Conservation (phyloP, 1,140 invertebrate genomes). For the Sarcophaga bullata region DNA sequence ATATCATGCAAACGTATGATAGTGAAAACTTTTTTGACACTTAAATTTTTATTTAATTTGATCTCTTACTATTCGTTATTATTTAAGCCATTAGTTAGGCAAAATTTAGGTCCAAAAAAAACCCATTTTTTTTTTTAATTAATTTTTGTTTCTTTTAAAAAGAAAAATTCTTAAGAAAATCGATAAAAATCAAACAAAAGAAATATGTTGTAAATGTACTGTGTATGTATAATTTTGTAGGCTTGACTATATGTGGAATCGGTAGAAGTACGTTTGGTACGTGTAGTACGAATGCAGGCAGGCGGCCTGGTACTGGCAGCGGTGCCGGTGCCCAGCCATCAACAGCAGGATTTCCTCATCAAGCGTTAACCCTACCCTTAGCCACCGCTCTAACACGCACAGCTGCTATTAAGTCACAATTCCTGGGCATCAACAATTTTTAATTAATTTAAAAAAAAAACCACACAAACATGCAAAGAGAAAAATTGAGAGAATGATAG, state of each 20-base stretch:
- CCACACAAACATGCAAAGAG: conserved; percentile 32
- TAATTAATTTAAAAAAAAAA: conserved; percentile 49
- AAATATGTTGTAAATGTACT: too few species aligned
- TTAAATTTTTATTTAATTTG: too few species aligned
- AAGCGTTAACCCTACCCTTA: conserved; percentile 56
- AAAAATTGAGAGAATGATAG: neutral
- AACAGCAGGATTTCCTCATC: conserved; percentile 61
- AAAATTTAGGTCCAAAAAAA: too few species aligned
- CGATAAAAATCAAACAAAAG: too few species aligned
- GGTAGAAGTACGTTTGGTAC: conserved; percentile 63
- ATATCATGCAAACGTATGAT: too few species aligned
- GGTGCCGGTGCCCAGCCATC: conserved; percentile 51
- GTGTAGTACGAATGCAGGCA: conserved; percentile 60
- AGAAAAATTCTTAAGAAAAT: too few species aligned
- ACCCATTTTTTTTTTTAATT: too few species aligned
- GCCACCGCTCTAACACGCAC: conserved; percentile 62
- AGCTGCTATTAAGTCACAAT: conserved; percentile 64
- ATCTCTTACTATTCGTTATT: too few species aligned
- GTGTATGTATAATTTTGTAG: conserved; percentile 53
- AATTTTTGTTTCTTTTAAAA: too few species aligned
- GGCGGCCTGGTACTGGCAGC: conserved; percentile 43
- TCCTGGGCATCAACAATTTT: conserved; percentile 65
- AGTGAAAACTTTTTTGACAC: too few species aligned
- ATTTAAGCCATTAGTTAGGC: too few species aligned
- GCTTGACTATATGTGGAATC: conserved; percentile 65